phyloP scores from a whole-genome alignment of 2,888 invertebrate genomes.

The Luffia ferchaultella region DNA sequence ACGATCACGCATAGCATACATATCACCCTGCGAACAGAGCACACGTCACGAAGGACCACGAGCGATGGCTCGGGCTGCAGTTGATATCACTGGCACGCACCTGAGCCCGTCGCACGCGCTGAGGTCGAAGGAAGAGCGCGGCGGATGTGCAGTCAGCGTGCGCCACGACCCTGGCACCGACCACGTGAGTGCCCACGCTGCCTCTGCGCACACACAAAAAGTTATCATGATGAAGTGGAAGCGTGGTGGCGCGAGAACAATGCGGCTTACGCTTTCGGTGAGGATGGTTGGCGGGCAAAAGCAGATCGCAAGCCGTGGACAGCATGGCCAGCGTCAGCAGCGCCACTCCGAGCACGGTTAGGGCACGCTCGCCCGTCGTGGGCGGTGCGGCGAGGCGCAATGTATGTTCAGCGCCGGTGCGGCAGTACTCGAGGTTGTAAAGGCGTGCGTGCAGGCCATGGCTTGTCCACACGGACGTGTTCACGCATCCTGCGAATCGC shows the following conservation, averaged over 20 bases:
- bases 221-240: not conserved
- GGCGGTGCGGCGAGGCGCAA: slow-evolving; percentile 3
- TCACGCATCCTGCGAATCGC: slow-evolving; percentile 45
- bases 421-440: slow-evolving; percentile 40
- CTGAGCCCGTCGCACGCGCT: slow-evolving; percentile 43
- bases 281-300: slow-evolving; percentile 27
- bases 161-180: slow-evolving; percentile 38
- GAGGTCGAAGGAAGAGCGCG: slow-evolving; percentile 27
- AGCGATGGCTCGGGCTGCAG: no score
- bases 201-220: slow-evolving; percentile 18
- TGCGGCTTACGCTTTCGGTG: not conserved
- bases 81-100: no score
- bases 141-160: slow-evolving; percentile 22
- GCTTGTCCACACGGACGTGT: slow-evolving; percentile 29
- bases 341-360: slow-evolving; percentile 27
- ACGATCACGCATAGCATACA: slow-evolving; percentile 52
- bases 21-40: slow-evolving; percentile 27
- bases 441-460: slow-evolving; percentile 42
- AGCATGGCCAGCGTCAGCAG: slow-evolving; percentile 35
- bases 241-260: not conserved
- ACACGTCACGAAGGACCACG: not conserved
- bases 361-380: slow-evolving; percentile 27
- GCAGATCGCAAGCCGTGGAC: slow-evolving; percentile 37
- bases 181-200: slow-evolving; percentile 35
- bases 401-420: slow-evolving; percentile 4